Base-by-base conservation (phyloP, 2,113 vertebrate species). In the Chionis minor region DNA sequence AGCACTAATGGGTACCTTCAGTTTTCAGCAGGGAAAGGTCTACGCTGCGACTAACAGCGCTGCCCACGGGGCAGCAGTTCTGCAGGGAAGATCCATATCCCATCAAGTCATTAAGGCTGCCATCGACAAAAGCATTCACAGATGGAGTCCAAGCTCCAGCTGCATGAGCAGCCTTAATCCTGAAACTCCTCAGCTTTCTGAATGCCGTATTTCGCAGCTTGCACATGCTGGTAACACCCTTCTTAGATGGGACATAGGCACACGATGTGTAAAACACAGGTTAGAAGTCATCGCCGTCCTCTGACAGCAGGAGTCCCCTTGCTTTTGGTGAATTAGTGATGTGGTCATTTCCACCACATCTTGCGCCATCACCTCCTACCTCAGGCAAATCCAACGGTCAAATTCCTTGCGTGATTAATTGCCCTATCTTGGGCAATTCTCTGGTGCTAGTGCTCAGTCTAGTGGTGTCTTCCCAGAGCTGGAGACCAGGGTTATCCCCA, bases 141-240 rank as follows among this genome's bases (percentile, higher is more conserved):
- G 55, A 52, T 78, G 42, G 56, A 87, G 33, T 52, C 32, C 49
- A n/a, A 65, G 47, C 30, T 67, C 12, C 21, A 18, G 24, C 18
- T 59, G 14, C 33, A 22, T 8, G 23, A 74, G 55, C 55, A 79
- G 49, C 20, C 30, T 82, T 82, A 69, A 72, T 88, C 30, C 52
- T 80, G 11, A 3, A 72, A 69, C 0, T 0, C n/a, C 58, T 71
- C 3, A 32, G 12, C 45, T 49, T 63, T 61, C 49, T 8, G 8
- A 62, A n/a, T 17, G 24, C 16, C 0, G 0, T 27, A 12, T 35
- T 91, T 84, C 1, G 1, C 24, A 40, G 45, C 35, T 49, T 70
- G 20, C 23, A 14, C 0, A 0, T 12, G 18, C 27, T 66, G 71
- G 19, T 73, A 24, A 42, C 0, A 0, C 14, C 19, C 47, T 66